phyloP scores from a whole-genome alignment of 2,888 invertebrate species.

The Prenolepis imparis region DNA sequence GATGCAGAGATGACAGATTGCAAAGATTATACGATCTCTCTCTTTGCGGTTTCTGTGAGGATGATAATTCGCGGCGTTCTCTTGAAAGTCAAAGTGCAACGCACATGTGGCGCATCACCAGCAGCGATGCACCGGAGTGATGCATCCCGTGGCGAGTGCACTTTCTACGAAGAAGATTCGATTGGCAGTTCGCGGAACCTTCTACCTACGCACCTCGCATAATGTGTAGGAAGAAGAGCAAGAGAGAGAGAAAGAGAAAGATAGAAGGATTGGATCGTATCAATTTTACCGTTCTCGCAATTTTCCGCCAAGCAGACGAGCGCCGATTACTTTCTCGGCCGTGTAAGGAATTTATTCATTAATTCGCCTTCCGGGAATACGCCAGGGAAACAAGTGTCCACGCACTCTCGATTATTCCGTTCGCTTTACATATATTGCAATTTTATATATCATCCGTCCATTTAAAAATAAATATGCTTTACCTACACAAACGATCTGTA shows the following conservation, averaged over 20 bases:
- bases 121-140: slow-evolving; percentile 17
- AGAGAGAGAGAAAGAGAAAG: background rate
- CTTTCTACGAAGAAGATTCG: slow-evolving; percentile 70
- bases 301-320: slow-evolving; percentile 39
- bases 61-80: slow-evolving; percentile 27
- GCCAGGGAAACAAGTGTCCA: background rate
- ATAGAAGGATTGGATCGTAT: background rate
- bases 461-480: too few relatives aligned
- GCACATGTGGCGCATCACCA: slow-evolving; percentile 27
- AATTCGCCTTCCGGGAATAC: background rate
- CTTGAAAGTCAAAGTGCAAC: slow-evolving; percentile 34
- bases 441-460: background rate
- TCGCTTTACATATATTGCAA: background rate
- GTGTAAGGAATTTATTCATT: slow-evolving; percentile 54
- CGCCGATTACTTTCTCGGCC: slow-evolving; percentile 37
- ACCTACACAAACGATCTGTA: too few relatives aligned
- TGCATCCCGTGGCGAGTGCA: slow-evolving; percentile 28
- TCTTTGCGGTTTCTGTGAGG: background rate
- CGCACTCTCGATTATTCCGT: slow-evolving; percentile 27
- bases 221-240: background rate
- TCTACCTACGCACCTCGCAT: slow-evolving; percentile 53
- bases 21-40: background rate
- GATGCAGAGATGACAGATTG: background rate
- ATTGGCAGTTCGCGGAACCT: slow-evolving; percentile 52
- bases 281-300: slow-evolving; percentile 43